Evolutionary conservation across 1,140 invertebrate species (phyloP).

Genomic region (Campoletis sonorensis): DNA sequence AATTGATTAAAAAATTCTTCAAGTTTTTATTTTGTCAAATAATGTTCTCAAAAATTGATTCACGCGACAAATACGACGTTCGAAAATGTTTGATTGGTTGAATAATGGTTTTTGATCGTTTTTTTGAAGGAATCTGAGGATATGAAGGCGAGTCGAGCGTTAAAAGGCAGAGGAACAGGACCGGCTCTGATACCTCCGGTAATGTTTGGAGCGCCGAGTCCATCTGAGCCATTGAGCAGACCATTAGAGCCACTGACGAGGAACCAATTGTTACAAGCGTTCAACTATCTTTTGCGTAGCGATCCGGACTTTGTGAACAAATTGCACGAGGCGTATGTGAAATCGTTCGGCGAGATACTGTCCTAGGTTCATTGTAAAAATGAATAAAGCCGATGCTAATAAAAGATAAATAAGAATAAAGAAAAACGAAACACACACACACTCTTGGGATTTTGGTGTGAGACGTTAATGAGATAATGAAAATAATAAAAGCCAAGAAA

Average conservation of each 20-base stretch:
- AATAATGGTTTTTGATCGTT: background rate
- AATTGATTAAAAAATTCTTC: too few relatives aligned
- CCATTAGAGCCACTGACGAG: conserved; percentile 86
- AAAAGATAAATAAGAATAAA: background rate
- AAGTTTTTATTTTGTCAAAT: too few relatives aligned
- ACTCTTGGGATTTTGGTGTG: conserved; percentile 3
- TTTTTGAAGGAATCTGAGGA: conserved; percentile 67
- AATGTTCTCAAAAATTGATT: too few relatives aligned
- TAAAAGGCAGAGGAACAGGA: conserved; percentile 72
- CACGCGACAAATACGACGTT: too few relatives aligned
- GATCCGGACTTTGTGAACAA: conserved; percentile 91
- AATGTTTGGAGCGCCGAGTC: conserved; percentile 84
- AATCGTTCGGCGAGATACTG: conserved; percentile 86
- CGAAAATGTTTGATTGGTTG: too few relatives aligned
- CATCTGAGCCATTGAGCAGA: conserved; percentile 67
- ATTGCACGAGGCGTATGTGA: conserved; percentile 92
- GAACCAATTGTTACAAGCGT: conserved; percentile 91
- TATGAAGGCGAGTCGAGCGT: conserved; percentile 60
- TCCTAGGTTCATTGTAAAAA: conserved; percentile 70
- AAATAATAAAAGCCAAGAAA: background rate
- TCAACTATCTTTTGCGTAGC: conserved; percentile 90
- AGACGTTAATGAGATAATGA: background rate
- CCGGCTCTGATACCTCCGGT: conserved; percentile 88
- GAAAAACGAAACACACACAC: background rate
- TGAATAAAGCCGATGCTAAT: conserved; percentile 26